phyloP scores from a whole-genome alignment of 2,113 vertebrate species.

The Rynchops niger region DNA sequence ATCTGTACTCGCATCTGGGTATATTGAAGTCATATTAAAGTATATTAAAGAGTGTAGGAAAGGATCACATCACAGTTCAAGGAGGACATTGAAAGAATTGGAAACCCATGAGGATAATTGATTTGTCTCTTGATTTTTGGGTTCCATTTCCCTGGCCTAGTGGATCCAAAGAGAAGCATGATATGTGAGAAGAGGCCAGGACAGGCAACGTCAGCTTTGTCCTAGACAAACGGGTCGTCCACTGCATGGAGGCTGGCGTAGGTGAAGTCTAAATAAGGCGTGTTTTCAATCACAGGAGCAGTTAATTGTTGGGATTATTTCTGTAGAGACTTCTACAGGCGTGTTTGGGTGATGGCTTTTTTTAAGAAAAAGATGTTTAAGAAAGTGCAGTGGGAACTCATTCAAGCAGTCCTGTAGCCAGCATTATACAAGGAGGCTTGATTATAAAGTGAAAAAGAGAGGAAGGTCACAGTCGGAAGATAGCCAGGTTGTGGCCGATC shows the following conservation, averaged over 20 bases:
- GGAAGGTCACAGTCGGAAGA: neutral
- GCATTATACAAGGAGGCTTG: neutral
- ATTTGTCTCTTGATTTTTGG: slow-evolving; percentile 25
- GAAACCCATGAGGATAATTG: neutral
- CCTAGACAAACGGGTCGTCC: neutral
- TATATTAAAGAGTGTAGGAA: neutral
- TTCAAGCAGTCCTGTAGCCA: neutral
- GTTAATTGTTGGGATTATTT: neutral
- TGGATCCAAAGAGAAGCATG: neutral
- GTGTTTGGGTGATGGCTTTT: neutral
- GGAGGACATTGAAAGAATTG: neutral
- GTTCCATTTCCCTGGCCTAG: slow-evolving; percentile 33
- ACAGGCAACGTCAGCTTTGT: slow-evolving; percentile 12
- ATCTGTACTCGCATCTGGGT: neutral
- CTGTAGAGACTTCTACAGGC: neutral
- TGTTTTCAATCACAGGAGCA: neutral
- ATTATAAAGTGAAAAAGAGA: neutral
- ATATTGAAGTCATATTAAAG: neutral
- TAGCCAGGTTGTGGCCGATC: neutral
- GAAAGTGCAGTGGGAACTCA: neutral
- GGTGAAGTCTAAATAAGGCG: neutral
- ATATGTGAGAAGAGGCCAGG: slow-evolving; percentile 12
- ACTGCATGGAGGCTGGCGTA: neutral
- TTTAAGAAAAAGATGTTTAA: neutral
- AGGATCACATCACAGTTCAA: neutral